Evolutionary conservation across 2,797 vertebrate genomes (phyloP).

Genomic region (Tamandua tetradactyla): DNA sequence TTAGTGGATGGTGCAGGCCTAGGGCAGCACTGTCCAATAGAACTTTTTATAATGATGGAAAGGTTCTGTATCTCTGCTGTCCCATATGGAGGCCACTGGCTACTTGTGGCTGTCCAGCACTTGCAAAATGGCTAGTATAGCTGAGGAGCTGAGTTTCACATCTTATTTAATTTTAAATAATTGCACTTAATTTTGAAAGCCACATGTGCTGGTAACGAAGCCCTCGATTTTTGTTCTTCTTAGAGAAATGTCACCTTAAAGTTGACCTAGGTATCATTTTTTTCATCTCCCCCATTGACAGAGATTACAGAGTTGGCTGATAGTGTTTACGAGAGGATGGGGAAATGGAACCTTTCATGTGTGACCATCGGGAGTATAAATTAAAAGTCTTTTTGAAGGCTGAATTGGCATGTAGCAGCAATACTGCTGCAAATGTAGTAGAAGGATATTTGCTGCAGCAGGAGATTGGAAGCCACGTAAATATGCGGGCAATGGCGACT

Average conservation of each 20-base stretch:
- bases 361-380: not conserved
- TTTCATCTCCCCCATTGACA: not conserved
- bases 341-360: not conserved
- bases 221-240: not conserved
- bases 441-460: not conserved
- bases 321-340: not conserved
- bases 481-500: not conserved
- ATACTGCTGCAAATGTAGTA: not conserved
- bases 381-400: not conserved
- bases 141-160: not conserved
- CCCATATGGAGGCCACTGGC: not conserved
- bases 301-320: not conserved
- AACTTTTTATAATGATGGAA: fast-evolving
- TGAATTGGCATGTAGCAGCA: not conserved
- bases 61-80: not conserved
- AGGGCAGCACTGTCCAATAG: not conserved
- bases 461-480: not conserved
- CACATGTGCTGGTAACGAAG: not conserved
- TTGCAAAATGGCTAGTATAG: not conserved
- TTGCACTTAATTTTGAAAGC: not conserved
- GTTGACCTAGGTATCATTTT: not conserved
- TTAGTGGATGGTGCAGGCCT: fast-evolving
- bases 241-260: conserved; percentile 2
- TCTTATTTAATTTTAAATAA: not conserved
- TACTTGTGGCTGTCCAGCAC: not conserved